Percentiles rank a stretch among this genome's conserved stretches.
phyloP scores from a whole-genome alignment of 2,797 vertebrate species.

The Vultur gryphus region DNA sequence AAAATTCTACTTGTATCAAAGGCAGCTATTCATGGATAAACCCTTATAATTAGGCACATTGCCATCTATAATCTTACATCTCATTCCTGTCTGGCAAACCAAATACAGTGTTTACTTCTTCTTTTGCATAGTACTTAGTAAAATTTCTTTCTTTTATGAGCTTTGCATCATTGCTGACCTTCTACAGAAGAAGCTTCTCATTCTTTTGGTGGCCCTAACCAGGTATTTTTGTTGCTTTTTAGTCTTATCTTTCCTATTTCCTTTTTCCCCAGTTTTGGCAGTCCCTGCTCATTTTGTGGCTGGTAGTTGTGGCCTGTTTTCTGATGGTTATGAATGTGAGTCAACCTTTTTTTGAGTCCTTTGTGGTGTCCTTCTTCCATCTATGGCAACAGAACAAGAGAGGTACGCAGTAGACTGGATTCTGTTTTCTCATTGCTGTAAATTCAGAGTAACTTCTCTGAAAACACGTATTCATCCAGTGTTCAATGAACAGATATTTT shows the following conservation, averaged over 20 bases:
- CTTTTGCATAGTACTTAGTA: neutral
- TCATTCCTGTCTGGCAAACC: neutral
- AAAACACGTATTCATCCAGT: neutral
- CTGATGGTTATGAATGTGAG: constrained; percentile 15
- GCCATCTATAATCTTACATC: neutral
- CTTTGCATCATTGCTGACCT: neutral
- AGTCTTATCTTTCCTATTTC: neutral
- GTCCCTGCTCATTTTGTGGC: constrained; percentile 2
- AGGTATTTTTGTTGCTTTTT: neutral
- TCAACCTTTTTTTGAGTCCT: constrained; percentile 9
- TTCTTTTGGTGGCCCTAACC: neutral
- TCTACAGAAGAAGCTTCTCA: neutral
- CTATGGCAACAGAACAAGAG: neutral
- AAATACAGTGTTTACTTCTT: neutral
- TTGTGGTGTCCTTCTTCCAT: neutral
- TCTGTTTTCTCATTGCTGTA: neutral
- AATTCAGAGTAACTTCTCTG: neutral
- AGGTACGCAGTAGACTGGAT: neutral
- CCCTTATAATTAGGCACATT: neutral
- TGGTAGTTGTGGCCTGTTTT: neutral
- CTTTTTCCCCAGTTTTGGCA: neutral
- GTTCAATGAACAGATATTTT: constrained; percentile 1
- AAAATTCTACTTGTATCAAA: neutral
- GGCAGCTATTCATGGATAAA: neutral
- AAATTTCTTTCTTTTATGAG: neutral